phyloP scores from a whole-genome alignment of 2,113 vertebrate genomes.

The Cervus canadensis region DNA sequence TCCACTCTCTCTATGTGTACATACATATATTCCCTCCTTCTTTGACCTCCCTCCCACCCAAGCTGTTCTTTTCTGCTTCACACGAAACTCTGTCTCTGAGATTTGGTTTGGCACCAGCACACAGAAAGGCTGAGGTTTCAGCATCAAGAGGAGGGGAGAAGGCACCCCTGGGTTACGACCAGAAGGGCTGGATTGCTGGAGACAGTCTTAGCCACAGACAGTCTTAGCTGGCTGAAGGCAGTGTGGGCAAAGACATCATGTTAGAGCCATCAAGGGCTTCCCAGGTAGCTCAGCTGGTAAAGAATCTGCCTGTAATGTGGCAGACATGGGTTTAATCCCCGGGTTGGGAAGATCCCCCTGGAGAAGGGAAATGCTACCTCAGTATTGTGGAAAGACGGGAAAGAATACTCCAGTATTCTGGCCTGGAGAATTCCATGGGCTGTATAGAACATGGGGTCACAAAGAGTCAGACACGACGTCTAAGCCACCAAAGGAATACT shows the following conservation, averaged over 20 bases:
- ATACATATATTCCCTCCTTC: no score
- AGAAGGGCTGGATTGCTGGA: rapidly evolving
- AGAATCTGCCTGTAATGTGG: not conserved
- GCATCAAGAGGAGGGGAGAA: not conserved
- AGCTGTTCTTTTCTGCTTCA: no score
- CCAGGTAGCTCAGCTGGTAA: not conserved
- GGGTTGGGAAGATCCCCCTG: not conserved
- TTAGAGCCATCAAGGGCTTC: rapidly evolving
- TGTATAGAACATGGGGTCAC: not conserved
- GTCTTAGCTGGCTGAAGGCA: rapidly evolving
- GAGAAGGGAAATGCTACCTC: not conserved
- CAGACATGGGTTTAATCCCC: rapidly evolving
- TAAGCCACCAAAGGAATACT: rapidly evolving
- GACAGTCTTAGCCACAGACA: not conserved
- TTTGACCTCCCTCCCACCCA: no score
- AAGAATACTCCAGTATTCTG: not conserved
- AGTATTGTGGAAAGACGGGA: not conserved
- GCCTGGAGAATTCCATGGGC: not conserved
- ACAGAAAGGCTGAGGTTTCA: not conserved
- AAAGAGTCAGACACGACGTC: rapidly evolving
- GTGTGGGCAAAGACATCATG: rapidly evolving
- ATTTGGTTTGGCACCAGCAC: no score
- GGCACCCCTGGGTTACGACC: rapidly evolving
- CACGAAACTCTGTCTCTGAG: no score
- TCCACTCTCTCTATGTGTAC: no score